Evolutionary conservation across 2,113 vertebrate genomes (phyloP).

Genomic region (Myrmophylax atrothorax): DNA sequence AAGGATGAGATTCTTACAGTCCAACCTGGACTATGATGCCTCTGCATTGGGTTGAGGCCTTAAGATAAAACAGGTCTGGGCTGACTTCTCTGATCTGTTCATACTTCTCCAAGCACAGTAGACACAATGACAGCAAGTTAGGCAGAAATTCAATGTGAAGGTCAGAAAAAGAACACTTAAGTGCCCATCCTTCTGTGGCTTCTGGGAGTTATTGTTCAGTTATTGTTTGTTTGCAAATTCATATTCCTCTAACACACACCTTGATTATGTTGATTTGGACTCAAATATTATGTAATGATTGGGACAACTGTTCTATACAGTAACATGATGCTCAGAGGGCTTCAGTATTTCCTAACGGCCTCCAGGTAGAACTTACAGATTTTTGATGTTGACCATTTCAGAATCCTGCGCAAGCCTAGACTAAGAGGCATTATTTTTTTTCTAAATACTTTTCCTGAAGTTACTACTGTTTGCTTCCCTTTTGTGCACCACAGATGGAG

Average conservation of each 20-base stretch:
- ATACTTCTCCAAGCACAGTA: not conserved
- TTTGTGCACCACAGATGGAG: not conserved
- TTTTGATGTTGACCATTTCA: not conserved
- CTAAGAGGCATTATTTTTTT: not conserved
- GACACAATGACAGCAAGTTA: not conserved
- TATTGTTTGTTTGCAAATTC: not conserved
- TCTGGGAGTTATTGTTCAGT: not conserved
- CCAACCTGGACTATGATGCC: not conserved
- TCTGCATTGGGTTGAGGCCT: not conserved
- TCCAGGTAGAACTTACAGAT: not conserved
- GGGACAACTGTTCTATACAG: not conserved
- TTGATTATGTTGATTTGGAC: not conserved
- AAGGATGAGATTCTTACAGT: not conserved
- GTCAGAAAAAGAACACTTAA: not conserved
- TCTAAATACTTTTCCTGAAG: not conserved
- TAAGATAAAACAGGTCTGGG: not conserved
- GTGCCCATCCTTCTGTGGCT: not conserved
- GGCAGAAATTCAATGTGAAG: not conserved
- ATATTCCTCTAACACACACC: not conserved
- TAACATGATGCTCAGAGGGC: not conserved
- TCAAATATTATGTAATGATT: not conserved
- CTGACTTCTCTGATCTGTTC: not conserved
- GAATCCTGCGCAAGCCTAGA: not conserved
- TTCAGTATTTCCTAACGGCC: not conserved
- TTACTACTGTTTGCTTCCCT: not conserved